Evolutionary conservation across 2,888 invertebrate species (phyloP).

Genomic region (Cepaea hortensis): DNA sequence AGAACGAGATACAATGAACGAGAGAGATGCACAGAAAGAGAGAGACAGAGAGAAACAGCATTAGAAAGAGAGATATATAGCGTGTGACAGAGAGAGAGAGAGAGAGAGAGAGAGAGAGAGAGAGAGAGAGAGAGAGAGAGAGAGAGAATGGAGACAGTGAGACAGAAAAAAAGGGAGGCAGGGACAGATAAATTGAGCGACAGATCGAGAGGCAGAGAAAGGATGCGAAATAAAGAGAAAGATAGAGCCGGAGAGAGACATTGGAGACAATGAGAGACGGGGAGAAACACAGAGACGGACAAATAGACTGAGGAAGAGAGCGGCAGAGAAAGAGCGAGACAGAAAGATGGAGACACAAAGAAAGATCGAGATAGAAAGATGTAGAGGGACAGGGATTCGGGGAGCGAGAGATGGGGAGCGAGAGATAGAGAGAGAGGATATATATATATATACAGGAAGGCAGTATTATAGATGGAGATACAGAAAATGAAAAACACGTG

Average conservation of each 20-base stretch:
- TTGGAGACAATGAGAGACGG: too few species aligned
- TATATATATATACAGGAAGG: too few species aligned
- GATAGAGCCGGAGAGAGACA: too few species aligned
- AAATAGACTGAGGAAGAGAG: too few species aligned
- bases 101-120: slow-evolving; percentile 6
- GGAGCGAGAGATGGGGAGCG: not conserved
- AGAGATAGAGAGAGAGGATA: not conserved
- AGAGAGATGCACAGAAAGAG: not conserved
- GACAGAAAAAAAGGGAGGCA: not conserved
- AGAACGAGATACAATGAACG: not conserved
- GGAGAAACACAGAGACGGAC: too few species aligned
- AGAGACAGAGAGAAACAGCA: not conserved
- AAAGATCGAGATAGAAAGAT: not conserved
- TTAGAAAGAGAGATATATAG: not conserved
- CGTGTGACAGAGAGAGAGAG: not conserved
- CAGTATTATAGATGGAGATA: too few species aligned
- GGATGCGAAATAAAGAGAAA: too few species aligned
- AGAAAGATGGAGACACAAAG: not conserved
- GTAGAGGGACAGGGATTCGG: not conserved
- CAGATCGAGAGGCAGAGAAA: not conserved
- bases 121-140: not conserved
- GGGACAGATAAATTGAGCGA: not conserved
- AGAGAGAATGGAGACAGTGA: too few species aligned
- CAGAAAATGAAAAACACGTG: too few species aligned
- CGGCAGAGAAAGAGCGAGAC: not conserved